phyloP scores from a whole-genome alignment of 2,113 vertebrate genomes.

The Thermophis baileyi region DNA sequence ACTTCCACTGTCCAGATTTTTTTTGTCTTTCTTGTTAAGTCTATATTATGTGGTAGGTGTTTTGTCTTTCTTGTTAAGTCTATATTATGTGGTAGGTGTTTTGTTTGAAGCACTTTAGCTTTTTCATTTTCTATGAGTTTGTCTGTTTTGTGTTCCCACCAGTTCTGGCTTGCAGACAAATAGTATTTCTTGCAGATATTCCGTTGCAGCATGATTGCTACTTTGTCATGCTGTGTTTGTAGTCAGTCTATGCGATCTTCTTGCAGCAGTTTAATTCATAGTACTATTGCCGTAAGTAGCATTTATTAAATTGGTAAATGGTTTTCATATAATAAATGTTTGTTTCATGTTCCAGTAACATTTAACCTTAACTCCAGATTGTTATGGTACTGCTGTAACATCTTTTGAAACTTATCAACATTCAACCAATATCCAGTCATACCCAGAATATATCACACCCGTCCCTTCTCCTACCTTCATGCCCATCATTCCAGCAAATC shows the following conservation, averaged over 20 bases:
- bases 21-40: neutral
- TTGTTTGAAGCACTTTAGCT: neutral
- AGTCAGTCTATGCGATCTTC: neutral
- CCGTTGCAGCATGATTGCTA: neutral
- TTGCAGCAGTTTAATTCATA: neutral
- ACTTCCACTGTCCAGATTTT: neutral
- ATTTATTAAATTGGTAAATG: neutral
- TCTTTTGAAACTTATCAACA: neutral
- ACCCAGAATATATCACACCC: neutral
- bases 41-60: neutral
- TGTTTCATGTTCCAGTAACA: neutral
- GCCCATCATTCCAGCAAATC: slow-evolving; percentile 89
- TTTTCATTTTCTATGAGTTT: neutral
- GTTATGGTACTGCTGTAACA: neutral
- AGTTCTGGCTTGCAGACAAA: neutral
- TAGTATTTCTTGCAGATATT: neutral
- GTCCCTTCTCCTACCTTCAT: slow-evolving; percentile 83
- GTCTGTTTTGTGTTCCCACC: neutral
- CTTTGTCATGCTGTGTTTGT: neutral
- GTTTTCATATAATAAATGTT: neutral
- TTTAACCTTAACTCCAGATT: neutral
- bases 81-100: neutral
- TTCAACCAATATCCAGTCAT: neutral
- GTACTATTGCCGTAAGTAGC: neutral
- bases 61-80: neutral